Percentiles rank a stretch among this genome's conserved stretches.
phyloP scores from a whole-genome alignment of 2,888 invertebrate species.

The Macaria liturata region DNA sequence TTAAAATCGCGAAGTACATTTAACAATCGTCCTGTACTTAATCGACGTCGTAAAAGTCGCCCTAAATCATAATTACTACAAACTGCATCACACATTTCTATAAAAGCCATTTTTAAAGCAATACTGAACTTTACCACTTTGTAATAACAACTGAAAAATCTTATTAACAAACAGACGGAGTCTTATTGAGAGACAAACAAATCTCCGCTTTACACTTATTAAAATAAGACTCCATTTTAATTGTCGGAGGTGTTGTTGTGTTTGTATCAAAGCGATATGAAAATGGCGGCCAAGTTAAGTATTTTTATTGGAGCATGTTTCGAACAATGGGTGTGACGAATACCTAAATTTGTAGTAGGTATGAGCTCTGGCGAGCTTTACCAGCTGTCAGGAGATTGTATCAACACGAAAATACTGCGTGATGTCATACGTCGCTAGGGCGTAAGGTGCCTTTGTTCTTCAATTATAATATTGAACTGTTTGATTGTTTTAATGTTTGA shows the following conservation, averaged over 20 bases:
- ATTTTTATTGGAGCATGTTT: slow-evolving; percentile 55
- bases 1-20: slow-evolving; percentile 45
- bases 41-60: slow-evolving; percentile 49
- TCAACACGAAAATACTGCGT: slow-evolving; percentile 17
- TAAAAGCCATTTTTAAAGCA: slow-evolving; percentile 17
- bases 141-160: slow-evolving; percentile 42
- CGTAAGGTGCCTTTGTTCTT: slow-evolving; percentile 9
- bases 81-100: slow-evolving; percentile 23
- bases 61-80: slow-evolving; percentile 49
- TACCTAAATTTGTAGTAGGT: slow-evolving; percentile 28
- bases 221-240: slow-evolving; percentile 25
- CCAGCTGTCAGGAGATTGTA: slow-evolving; percentile 22
- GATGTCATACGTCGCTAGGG: slow-evolving; percentile 16
- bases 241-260: slow-evolving; percentile 35
- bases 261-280: slow-evolving; percentile 49
- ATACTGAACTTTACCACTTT: slow-evolving; percentile 39
- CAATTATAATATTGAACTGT: not conserved
- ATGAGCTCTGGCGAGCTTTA: slow-evolving; percentile 17
- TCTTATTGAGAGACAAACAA: slow-evolving; percentile 29
- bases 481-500: no score
- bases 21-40: slow-evolving; percentile 38
- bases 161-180: slow-evolving; percentile 35
- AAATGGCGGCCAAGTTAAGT: slow-evolving; percentile 52
- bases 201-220: slow-evolving; percentile 34
- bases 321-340: slow-evolving; percentile 49